These are phyloP conservation scores for Corythornis madagascariensis DNA, from an alignment of 2,113 vertebrate species.

Conservation along the genomic window DNA sequence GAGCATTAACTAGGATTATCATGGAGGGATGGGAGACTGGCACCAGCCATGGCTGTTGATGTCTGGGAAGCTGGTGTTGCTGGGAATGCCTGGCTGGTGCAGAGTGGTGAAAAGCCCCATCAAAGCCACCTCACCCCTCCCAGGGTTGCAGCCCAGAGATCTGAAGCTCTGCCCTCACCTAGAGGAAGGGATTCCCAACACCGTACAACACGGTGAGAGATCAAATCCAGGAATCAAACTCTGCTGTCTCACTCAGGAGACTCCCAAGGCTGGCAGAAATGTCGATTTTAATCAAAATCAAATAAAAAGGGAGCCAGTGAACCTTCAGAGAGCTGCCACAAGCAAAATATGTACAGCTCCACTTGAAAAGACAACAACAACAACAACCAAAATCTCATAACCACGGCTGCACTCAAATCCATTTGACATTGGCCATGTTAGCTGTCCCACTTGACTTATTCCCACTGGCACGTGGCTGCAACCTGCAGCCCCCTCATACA, in stretches of 20 bases:
- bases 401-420: neutral
- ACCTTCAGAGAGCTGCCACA: slow-evolving; percentile 35
- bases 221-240: slow-evolving; percentile 21
- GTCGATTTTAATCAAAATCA: slow-evolving; percentile 61
- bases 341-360: slow-evolving; percentile 23
- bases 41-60: neutral
- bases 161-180: neutral
- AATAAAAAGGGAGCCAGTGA: slow-evolving; percentile 32
- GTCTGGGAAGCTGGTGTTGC: neutral
- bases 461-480: neutral
- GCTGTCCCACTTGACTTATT: neutral
- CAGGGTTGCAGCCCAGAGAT: neutral
- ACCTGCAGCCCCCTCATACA: neutral
- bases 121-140: neutral
- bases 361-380: slow-evolving; percentile 23
- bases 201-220: neutral
- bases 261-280: slow-evolving; percentile 37
- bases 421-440: neutral
- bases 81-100: neutral
- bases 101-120: neutral
- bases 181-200: neutral
- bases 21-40: neutral
- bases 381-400: neutral
- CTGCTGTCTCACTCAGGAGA: slow-evolving; percentile 1
- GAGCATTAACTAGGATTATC: neutral